These are phyloP conservation scores for Pelodytes ibericus DNA, from an alignment of 2,797 vertebrate species.

Conservation along the genomic window DNA sequence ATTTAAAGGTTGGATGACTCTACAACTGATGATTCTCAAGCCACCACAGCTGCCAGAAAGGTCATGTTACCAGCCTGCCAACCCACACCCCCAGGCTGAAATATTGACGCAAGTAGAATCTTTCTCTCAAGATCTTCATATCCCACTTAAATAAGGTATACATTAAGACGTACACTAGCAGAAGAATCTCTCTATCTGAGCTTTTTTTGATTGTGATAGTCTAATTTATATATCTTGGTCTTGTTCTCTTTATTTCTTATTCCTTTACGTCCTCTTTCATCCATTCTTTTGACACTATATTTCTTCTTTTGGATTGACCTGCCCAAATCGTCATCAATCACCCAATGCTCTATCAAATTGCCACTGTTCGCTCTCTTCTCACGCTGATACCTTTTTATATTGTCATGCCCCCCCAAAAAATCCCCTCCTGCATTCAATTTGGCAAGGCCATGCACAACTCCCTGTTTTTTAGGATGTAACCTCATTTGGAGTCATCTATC, in stretches of 20 bases:
- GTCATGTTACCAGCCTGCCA: not conserved
- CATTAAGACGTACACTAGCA: not conserved
- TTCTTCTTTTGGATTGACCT: too few relatives aligned
- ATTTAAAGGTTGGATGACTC: conserved; percentile 18
- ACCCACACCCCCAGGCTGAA: not conserved
- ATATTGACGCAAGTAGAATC: not conserved
- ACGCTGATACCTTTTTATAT: not conserved
- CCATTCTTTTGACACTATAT: not conserved
- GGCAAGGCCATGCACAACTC: conserved; percentile 15
- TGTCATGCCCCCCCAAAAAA: not conserved
- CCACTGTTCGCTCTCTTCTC: conserved; percentile 3
- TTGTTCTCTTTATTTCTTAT: not conserved
- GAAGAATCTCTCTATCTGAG: not conserved
- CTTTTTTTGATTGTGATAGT: not conserved
- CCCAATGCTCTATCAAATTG: not conserved
- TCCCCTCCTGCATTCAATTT: conserved; percentile 13
- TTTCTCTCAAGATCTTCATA: not conserved
- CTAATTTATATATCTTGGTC: conserved; percentile 20
- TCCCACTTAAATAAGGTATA: not conserved
- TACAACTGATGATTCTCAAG: not conserved
- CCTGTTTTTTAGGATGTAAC: conserved; percentile 23
- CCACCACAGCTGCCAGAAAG: conserved; percentile 19
- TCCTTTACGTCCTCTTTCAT: conserved; percentile 25
- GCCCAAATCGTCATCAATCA: conserved; percentile 25
- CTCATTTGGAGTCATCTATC: conserved; percentile 35